Evolutionary conservation across 2,888 invertebrate species (phyloP).

Genomic region (Chrysopilus asiliformis): DNA sequence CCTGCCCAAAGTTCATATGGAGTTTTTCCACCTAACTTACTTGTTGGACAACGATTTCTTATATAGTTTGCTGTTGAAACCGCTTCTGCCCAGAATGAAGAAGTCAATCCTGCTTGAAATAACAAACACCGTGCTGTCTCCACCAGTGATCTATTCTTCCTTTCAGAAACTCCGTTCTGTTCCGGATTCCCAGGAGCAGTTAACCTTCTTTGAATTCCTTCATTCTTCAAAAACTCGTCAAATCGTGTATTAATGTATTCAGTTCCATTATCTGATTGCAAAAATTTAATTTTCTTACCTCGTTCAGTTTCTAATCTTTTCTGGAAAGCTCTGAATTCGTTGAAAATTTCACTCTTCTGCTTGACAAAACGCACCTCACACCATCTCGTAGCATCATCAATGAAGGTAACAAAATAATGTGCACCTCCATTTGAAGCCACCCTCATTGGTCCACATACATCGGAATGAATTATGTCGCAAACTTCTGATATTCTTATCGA

Average conservation of each 20-base stretch:
- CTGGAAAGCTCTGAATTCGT: constrained; percentile 9
- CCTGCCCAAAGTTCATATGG: constrained; percentile 17
- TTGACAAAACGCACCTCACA: constrained; percentile 11
- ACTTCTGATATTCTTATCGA: background rate
- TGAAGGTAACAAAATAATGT: constrained; percentile 14
- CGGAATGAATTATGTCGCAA: too few relatives aligned
- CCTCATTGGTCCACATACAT: constrained; percentile 14
- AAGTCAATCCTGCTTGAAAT: constrained; percentile 17
- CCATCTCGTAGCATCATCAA: constrained; percentile 14
- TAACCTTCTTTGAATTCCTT: constrained; percentile 6
- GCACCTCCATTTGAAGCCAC: constrained; percentile 9
- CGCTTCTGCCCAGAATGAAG: constrained; percentile 17
- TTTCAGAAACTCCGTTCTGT: constrained; percentile 15
- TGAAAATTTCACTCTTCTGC: constrained; percentile 7
- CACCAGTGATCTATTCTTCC: constrained; percentile 15
- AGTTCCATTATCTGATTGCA: constrained; percentile 11
- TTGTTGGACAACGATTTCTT: constrained; percentile 14
- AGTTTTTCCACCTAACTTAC: constrained; percentile 13
- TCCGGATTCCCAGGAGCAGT: constrained; percentile 8
- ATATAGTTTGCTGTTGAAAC: constrained; percentile 15
- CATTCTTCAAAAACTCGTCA: constrained; percentile 6
- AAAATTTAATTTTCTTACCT: constrained; percentile 9
- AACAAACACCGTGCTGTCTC: constrained; percentile 22
- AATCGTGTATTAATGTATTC: constrained; percentile 10
- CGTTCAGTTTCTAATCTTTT: constrained; percentile 12